These are phyloP conservation scores for Hydrophis major DNA, from an alignment of 2,797 vertebrate species.

Conservation along the genomic window DNA sequence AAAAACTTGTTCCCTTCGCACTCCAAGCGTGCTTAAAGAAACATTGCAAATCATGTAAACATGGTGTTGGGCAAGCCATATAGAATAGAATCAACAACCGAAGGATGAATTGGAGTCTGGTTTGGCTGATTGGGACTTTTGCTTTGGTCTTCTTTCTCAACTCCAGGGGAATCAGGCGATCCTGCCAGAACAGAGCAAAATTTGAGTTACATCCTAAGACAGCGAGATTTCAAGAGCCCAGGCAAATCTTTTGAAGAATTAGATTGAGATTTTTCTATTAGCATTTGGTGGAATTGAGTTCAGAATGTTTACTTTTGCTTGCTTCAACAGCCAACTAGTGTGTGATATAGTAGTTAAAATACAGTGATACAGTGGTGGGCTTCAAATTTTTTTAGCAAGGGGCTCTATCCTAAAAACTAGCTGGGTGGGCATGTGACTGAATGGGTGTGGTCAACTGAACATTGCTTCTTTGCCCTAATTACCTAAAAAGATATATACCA, in stretches of 20 bases:
- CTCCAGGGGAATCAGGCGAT: conserved; percentile 10
- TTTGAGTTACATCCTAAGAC: neutral
- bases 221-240: neutral
- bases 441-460: no score
- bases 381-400: no score
- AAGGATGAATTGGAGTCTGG: conserved; percentile 40
- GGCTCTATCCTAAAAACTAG: no score
- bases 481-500: no score
- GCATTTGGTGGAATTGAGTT: neutral
- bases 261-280: neutral
- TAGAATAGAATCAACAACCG: conserved; percentile 74
- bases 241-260: neutral
- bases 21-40: neutral
- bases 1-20: neutral
- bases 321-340: neutral
- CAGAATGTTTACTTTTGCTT: neutral
- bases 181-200: conserved; percentile 29
- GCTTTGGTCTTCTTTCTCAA: conserved; percentile 30
- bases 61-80: conserved; percentile 83
- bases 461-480: no score
- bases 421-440: no score
- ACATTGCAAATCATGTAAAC: conserved; percentile 56
- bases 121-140: neutral
- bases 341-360: neutral
- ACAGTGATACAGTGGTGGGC: no score